Base-by-base conservation (phyloP, 2,797 vertebrate genomes). In the Halcyon chelicuti region DNA sequence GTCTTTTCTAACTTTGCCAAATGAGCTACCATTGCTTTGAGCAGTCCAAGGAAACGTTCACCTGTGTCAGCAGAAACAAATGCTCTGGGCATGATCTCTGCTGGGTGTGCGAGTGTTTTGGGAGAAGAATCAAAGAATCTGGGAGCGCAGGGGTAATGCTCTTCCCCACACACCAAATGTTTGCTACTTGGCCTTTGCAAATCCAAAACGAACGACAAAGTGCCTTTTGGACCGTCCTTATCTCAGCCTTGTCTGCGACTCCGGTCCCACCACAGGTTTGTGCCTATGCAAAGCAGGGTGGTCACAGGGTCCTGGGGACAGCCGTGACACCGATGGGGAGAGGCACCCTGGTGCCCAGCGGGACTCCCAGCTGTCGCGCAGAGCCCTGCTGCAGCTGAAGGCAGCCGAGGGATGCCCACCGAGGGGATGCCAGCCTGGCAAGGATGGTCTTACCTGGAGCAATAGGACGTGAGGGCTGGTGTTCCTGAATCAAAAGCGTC, bases 181-280 rank as follows among this genome's bases (percentile, higher is more conserved):
- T 93, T 91, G 72, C 49, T 33, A 6, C 20, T 83, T 54, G 80
- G 90, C 87, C 90, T 96, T 93, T 68, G 33, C 54, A 14, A 88
- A 81, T 54, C 93, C 91, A 92, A 75, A 91, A 73, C 23, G n/a
- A 85, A 49, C 3, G 6, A 86, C 70, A 4, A 82, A 83, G 95
- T 97, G 96, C 97, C 97, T 96, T 97, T 83, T 0, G 39, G 88
- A 91, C 92, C 20, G 54, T 86, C 80, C 91, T 67, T 46, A 61
- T 61, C 89, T 82, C 88, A 82, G 94, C 94, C 82, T 58, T 3
- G 94, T 84, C 90, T 87, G 86, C 1, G 67, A 44, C 91, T 5
- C 78, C 5, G 16, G 65, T 94, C 89, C 91, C 82, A 37, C 12
- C 1, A 58, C 84, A 39, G 88, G 90, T 95, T 91, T 83, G 92